Conservation (phyloP, 2,797 vertebrate species). For the Artibeus lituratus region DNA sequence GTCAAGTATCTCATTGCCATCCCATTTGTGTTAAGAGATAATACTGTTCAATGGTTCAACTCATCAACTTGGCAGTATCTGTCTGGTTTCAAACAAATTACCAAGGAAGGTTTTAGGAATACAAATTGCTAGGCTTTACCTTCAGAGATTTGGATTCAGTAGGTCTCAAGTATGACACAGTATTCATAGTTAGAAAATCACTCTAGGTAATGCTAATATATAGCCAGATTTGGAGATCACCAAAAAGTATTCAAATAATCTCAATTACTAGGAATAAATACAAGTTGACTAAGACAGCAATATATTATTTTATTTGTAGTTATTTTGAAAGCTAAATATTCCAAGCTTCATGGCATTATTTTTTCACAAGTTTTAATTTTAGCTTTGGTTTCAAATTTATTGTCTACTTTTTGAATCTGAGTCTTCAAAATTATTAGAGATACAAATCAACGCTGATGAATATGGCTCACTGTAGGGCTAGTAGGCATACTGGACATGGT, state of each 20-base stretch:
- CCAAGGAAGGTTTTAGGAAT: not conserved
- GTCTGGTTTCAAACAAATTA: not conserved
- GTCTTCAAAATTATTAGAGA: constrained; percentile 33
- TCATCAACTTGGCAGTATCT: not conserved
- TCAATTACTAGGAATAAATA: not conserved
- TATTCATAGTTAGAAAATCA: constrained; percentile 8
- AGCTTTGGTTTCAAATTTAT: constrained; percentile 35
- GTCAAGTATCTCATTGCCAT: not conserved
- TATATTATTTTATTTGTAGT: not conserved
- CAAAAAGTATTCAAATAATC: not conserved
- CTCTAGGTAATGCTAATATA: not conserved
- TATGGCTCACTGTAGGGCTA: constrained; percentile 56
- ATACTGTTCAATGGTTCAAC: not conserved
- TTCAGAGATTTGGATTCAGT: not conserved
- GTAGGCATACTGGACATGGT: not conserved
- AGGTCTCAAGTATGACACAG: not conserved
- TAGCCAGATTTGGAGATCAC: not conserved
- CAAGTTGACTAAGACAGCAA: not conserved
- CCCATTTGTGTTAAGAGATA: not conserved
- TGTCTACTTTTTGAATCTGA: not conserved
- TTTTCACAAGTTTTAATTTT: constrained; percentile 32
- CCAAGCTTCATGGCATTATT: not conserved
- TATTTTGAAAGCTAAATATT: constrained; percentile 39
- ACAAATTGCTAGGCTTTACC: not conserved
- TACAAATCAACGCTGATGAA: constrained; percentile 14